These are phyloP conservation scores for Danaus plexippus DNA, from an alignment of 1,140 invertebrate genomes.

Conservation along the genomic window DNA sequence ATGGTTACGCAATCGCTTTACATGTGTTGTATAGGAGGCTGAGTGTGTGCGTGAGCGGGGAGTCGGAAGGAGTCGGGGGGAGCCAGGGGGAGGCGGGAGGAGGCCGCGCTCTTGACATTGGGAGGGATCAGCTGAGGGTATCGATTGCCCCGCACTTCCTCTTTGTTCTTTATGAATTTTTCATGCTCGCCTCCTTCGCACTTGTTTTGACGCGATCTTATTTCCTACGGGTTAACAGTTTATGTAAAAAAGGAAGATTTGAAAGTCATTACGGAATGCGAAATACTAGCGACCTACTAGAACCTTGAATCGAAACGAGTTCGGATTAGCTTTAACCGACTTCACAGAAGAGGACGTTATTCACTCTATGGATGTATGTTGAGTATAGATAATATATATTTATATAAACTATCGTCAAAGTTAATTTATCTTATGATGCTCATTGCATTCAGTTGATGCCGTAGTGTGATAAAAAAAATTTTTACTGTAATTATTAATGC, in stretches of 20 bases:
- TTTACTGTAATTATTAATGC: no score
- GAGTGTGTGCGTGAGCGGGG: constrained; percentile 18
- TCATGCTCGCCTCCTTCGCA: constrained; percentile 35
- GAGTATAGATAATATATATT: neutral
- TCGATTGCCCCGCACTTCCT: constrained; percentile 63
- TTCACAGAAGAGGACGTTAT: neutral
- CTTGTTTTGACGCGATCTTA: constrained; percentile 32
- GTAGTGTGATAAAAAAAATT: no score
- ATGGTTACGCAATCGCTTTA: constrained; percentile 13
- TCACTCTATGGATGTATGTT: neutral
- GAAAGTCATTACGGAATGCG: no score
- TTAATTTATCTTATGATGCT: no score
- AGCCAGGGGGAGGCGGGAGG: constrained; percentile 16
- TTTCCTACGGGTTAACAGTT: constrained; percentile 3
- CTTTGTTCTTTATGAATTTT: constrained; percentile 62
- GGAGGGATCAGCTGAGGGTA: constrained; percentile 61
- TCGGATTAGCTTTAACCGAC: neutral
- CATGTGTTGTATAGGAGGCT: neutral
- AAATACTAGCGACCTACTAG: no score
- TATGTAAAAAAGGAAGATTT: neutral
- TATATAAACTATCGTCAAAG: neutral
- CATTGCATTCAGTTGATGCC: no score
- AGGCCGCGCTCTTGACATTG: constrained; percentile 58
- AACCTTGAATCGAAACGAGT: no score
- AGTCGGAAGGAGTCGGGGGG: constrained; percentile 12